Base-by-base conservation (phyloP, 2,888 invertebrate species). In the Adelognathus sp. region DNA sequence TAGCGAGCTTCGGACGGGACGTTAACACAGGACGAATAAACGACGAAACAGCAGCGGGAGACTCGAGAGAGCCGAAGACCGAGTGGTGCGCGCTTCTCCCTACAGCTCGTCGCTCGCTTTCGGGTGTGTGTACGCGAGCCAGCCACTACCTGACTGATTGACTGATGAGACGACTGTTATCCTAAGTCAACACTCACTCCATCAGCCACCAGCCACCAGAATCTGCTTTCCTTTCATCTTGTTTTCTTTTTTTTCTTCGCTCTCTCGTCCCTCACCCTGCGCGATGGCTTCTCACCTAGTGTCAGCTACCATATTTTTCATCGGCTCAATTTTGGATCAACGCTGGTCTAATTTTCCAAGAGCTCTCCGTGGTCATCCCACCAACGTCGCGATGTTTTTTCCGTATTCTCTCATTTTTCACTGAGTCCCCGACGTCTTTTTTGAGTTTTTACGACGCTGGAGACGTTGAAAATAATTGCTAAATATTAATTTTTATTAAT, bases 111-210 rank as follows among this genome's bases (percentile, higher is more conserved):
- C 41, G 56, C n/a, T 72, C 67, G 54, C 39, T 63, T 36, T 36
- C 54, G 33, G 41, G 27, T 63, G 72, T 72, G 64, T 78, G 33
- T 79, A 54, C 78, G 73, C 63, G 75, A 70, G 54, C 73, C 70
- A 84, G 86, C 85, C 54, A 79, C 88, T 89, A 90, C 90, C 90
- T 90, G 90, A 88, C 90, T 89, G 91, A 91, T 91, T 90, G 90
- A 91, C 90, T 86, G 91, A 91, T 91, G 91, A 90, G 88, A 84
- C 87, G 88, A 90, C 90, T 88, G 89, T 89, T 90, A 90, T 91
- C 90, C 91, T 88, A 91, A 90, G 90, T 91, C 90, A 91, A 91
- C 90, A 90, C 90, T 90, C 89, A 87, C 88, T 91, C 88, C 88
- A 90, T 91, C 91, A 90, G 87, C 76, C 86, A 90, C 90, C 91